These are phyloP conservation scores for Ctenicera cuprea DNA, from an alignment of 2,888 invertebrate genomes.

Conservation along the genomic window DNA sequence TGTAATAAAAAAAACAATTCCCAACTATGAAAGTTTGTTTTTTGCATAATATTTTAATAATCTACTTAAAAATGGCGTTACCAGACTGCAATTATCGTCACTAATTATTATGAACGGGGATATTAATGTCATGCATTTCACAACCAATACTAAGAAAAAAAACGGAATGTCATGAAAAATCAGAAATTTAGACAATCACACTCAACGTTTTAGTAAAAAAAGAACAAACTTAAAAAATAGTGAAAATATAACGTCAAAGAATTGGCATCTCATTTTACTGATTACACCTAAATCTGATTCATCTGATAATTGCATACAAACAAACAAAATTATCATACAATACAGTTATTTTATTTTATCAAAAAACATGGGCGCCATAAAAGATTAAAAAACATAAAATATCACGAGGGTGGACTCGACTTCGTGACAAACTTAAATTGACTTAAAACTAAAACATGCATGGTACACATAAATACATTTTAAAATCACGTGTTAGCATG, in stretches of 20 bases:
- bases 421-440: background rate
- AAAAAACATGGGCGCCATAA: conserved; percentile 9
- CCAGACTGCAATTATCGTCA: conserved; percentile 5
- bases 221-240: no score
- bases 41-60: background rate
- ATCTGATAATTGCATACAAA: conserved; percentile 24
- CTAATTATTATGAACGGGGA: conserved; percentile 3
- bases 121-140: conserved; percentile 26
- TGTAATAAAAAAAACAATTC: background rate
- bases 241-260: background rate
- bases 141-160: conserved; percentile 19
- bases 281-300: background rate
- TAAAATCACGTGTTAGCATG: conserved; percentile 42
- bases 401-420: conserved; percentile 3
- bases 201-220: no score
- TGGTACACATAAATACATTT: conserved; percentile 21
- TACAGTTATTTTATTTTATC: conserved; percentile 10
- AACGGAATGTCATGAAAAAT: conserved; percentile 19
- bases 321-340: conserved; percentile 22
- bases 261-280: conserved; percentile 6
- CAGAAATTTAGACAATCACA: background rate
- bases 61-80: conserved; percentile 1
- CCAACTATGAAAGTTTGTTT: background rate
- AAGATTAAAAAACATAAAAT: conserved; percentile 13
- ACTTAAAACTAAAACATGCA: conserved; percentile 15